Evolutionary conservation across 1,140 invertebrate genomes (phyloP).

Genomic region (Diplogasteroides magnus): DNA sequence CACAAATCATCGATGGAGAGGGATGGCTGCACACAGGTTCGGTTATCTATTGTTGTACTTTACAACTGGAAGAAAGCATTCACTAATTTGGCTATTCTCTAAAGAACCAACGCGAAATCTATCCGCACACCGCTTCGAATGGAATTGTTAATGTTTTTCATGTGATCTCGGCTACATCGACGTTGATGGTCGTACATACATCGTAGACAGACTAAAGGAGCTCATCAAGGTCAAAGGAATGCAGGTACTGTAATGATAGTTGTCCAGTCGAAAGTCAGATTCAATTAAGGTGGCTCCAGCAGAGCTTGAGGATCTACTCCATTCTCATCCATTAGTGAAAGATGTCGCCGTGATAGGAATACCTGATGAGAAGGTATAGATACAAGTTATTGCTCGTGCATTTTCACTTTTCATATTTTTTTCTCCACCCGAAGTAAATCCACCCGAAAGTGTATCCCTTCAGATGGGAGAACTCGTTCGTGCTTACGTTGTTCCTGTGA

Average conservation of each 20-base stretch:
- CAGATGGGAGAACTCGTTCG: neutral
- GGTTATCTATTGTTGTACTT: neutral
- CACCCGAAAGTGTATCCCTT: neutral
- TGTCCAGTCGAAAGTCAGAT: neutral
- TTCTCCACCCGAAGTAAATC: too few relatives aligned
- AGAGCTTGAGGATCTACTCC: slow-evolving; percentile 75
- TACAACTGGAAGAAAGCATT: neutral
- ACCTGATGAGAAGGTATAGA: slow-evolving; percentile 64
- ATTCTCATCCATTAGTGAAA: slow-evolving; percentile 68
- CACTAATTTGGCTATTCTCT: too few relatives aligned
- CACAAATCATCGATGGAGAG: slow-evolving; percentile 66
- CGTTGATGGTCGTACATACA: slow-evolving; percentile 63
- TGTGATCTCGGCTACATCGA: slow-evolving; percentile 77
- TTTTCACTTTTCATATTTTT: too few relatives aligned
- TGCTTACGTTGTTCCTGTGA: neutral
- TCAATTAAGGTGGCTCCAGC: slow-evolving; percentile 69
- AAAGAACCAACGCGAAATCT: too few relatives aligned
- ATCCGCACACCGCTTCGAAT: too few relatives aligned
- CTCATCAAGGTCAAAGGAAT: slow-evolving; percentile 80
- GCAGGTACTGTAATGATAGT: slow-evolving; percentile 57
- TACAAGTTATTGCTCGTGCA: too few relatives aligned
- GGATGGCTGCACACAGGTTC: slow-evolving; percentile 71
- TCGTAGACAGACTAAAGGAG: slow-evolving; percentile 79
- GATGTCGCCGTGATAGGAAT: slow-evolving; percentile 79
- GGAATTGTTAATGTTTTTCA: too few relatives aligned